Evolutionary conservation across 2,113 vertebrate species (phyloP).

Genomic region (Phasianus colchicus): DNA sequence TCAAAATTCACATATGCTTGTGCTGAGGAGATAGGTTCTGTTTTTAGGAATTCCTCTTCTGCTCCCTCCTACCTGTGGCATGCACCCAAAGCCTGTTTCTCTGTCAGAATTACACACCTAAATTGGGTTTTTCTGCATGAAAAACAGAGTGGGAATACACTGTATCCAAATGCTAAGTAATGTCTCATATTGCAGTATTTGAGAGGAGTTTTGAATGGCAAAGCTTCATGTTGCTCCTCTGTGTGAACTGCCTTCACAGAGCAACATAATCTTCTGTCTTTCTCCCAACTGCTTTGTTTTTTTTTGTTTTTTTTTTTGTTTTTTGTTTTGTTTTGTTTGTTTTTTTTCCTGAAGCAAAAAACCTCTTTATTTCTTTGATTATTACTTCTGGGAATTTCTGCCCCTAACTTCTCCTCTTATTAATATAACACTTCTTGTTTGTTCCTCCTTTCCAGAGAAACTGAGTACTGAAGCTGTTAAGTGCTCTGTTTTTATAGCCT

Average conservation of each 20-base stretch:
- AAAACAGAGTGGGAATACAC: background rate
- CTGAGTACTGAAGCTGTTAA: background rate
- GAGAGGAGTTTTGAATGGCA: background rate
- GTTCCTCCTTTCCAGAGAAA: background rate
- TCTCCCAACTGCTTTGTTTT: background rate
- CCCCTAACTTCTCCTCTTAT: background rate
- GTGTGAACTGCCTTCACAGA: background rate
- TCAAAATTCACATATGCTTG: fast-evolving
- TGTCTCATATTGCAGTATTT: background rate
- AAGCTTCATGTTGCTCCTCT: fast-evolving
- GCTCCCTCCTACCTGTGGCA: background rate
- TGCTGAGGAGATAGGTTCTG: background rate
- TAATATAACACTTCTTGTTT: background rate
- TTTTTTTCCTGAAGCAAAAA: background rate
- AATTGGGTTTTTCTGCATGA: background rate
- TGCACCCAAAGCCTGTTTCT: background rate
- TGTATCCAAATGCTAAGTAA: background rate
- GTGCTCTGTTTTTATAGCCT: background rate
- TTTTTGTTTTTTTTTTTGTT: background rate
- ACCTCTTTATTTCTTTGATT: background rate
- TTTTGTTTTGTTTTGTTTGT: background rate
- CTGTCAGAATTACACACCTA: background rate
- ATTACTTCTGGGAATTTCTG: background rate
- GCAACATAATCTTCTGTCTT: background rate
- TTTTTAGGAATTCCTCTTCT: background rate